Conservation (phyloP, 2,113 vertebrate genomes). For the Ancistrus triradiatus region DNA sequence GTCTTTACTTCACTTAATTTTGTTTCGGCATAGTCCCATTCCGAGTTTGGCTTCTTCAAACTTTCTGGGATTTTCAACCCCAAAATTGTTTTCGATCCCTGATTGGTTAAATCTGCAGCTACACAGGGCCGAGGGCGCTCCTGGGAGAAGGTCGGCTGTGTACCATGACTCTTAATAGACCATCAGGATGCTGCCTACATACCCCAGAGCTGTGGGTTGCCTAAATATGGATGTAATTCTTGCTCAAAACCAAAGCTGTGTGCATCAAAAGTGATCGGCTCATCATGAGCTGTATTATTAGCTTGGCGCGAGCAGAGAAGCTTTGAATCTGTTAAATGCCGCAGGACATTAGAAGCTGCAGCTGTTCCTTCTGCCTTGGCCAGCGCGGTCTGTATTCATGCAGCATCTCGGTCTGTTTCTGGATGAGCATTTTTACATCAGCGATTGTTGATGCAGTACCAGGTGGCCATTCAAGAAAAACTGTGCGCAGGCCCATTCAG, state of each 20-base stretch:
- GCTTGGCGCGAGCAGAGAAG: constrained; percentile 14
- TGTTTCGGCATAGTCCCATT: too few species aligned
- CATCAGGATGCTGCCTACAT: too few species aligned
- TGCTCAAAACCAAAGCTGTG: background rate
- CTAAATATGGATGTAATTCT: background rate
- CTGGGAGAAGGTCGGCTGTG: too few species aligned
- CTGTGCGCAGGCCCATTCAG: background rate
- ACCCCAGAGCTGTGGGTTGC: background rate
- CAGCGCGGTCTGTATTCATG: constrained; percentile 4
- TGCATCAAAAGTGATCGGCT: constrained; percentile 18
- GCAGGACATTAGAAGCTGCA: constrained; percentile 15
- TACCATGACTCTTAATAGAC: too few species aligned
- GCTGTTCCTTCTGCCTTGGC: constrained; percentile 4
- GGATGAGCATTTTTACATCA: constrained; percentile 20
- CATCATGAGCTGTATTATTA: constrained; percentile 24
- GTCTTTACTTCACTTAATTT: too few species aligned
- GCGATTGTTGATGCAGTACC: constrained; percentile 20
- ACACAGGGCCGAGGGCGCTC: too few species aligned
- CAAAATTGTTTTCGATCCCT: too few species aligned
- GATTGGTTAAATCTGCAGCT: too few species aligned
- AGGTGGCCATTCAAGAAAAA: background rate
- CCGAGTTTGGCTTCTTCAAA: too few species aligned
- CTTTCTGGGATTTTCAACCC: too few species aligned
- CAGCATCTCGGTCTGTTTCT: constrained; percentile 3
- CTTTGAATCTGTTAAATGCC: constrained; percentile 29